Base-by-base conservation (phyloP, 2,888 invertebrate genomes). In the Mythimna vitellina region DNA sequence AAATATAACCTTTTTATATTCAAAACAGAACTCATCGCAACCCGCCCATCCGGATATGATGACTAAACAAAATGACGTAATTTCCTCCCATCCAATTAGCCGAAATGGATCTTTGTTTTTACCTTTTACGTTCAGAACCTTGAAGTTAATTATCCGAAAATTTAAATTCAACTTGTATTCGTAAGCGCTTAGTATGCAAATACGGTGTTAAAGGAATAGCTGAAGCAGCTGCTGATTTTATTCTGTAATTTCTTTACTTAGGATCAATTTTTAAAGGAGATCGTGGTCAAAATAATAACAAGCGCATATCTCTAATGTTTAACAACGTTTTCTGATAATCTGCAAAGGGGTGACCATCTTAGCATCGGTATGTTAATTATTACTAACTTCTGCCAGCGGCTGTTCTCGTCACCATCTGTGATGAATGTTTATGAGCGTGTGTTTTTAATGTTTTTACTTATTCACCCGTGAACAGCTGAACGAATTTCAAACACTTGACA, bases 81-180 rank as follows among this genome's bases (percentile, higher is more conserved):
- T 83, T 80, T 70, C 46, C 71, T 65, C 38, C 54, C 62, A 72
- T 80, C 72, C 83, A 85, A 85, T 83, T 83, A 83, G 70, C 63
- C 56, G 56, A 62, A 83, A 80, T 85, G 76, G 73, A 72, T 72
- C 69, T 76, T 74, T 83, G 83, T 80, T 76, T 82, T 65, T 57
- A 80, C 80, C 63, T 73, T 80, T 73, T 32, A 61, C 53, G 46
- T 61, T 83, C 35, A 49, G 61, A 79, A 69, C 56, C 63, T 64
- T 66, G 38, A 42, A 63, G 75, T 69, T 80, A 83, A 80, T 69
- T 74, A 60, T 38, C 12, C 42, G 61, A 82, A 82, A 79, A 83
- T 49, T 58, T 65, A 35, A 71, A 79, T 68, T 68, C 22, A 14
- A n/a, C 51, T 60, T 69, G 56, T 72, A 80, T 82, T 65, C 35